Conservation (phyloP, 2,888 invertebrate genomes). For the Melanchra persicariae region DNA sequence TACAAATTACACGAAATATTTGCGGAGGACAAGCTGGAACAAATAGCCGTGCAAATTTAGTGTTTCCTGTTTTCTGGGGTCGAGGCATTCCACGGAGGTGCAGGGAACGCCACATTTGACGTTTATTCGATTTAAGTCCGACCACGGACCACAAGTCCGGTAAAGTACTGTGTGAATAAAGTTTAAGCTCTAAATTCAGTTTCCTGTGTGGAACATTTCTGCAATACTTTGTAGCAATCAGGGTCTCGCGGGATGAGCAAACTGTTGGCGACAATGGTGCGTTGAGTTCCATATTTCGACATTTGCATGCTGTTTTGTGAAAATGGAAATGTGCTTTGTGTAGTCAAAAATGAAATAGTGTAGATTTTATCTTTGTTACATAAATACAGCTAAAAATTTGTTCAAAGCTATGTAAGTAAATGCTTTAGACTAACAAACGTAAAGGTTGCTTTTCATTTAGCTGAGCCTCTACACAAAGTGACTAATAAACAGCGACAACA, state of each 20-base stretch:
- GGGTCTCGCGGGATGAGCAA: conserved; percentile 62
- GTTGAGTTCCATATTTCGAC: conserved; percentile 56
- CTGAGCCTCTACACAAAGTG: too few species aligned
- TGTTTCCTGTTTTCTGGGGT: conserved; percentile 73
- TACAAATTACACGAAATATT: conserved; percentile 63
- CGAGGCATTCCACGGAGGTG: conserved; percentile 61
- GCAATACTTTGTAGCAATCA: conserved; percentile 75
- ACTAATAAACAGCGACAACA: too few species aligned
- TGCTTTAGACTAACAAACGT: background rate
- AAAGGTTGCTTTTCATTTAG: background rate
- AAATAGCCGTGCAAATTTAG: conserved; percentile 79
- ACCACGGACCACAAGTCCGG: conserved; percentile 74
- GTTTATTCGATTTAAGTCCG: conserved; percentile 86
- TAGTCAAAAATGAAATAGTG: background rate
- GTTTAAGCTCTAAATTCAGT: conserved; percentile 81
- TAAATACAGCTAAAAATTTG: background rate
- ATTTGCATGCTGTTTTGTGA: conserved; percentile 50
- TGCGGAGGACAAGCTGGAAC: conserved; percentile 68
- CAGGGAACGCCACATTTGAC: conserved; percentile 79
- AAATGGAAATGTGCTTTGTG: conserved; percentile 24
- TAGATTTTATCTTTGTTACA: background rate
- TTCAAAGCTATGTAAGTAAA: background rate
- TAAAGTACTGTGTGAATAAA: conserved; percentile 81
- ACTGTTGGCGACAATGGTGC: conserved; percentile 59
- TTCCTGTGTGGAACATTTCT: conserved; percentile 70